Conservation (phyloP, 2,113 vertebrate species). For the Microcebus tavaratra region DNA sequence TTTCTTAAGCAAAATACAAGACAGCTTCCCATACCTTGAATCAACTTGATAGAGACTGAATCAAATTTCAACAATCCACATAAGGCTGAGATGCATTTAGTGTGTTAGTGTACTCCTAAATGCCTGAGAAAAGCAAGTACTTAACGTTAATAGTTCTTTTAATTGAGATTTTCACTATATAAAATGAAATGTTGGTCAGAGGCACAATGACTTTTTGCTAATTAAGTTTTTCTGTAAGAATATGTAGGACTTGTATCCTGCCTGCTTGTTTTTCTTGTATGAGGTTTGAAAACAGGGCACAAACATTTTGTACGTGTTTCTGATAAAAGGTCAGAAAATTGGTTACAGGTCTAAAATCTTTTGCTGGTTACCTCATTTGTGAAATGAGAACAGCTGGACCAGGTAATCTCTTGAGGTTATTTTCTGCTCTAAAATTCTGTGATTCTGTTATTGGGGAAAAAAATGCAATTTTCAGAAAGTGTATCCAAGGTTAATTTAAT, state of each 20-base stretch:
- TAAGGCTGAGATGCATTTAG: not conserved
- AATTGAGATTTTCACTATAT: not conserved
- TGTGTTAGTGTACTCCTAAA: not conserved
- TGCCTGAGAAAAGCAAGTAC: not conserved
- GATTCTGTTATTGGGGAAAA: not conserved
- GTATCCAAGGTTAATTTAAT: constrained; percentile 34
- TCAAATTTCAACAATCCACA: not conserved
- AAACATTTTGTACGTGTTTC: not conserved
- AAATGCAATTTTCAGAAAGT: not conserved
- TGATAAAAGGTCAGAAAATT: not conserved
- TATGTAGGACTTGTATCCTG: not conserved
- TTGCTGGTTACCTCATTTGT: constrained; percentile 4
- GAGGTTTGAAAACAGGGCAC: not conserved
- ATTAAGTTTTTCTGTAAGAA: not conserved
- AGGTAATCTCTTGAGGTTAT: not conserved
- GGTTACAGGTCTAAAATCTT: not conserved
- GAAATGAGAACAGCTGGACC: not conserved
- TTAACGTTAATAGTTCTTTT: not conserved
- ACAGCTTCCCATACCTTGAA: not conserved
- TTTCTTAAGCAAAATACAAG: constrained; percentile 34
- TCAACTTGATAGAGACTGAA: not conserved
- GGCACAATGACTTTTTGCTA: not conserved
- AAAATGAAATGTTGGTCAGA: not conserved
- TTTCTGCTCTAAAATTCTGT: constrained; percentile 11
- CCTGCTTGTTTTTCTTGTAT: not conserved